Evolutionary conservation across 2,113 vertebrate species (phyloP).

Genomic region (Tenrec ecaudatus): DNA sequence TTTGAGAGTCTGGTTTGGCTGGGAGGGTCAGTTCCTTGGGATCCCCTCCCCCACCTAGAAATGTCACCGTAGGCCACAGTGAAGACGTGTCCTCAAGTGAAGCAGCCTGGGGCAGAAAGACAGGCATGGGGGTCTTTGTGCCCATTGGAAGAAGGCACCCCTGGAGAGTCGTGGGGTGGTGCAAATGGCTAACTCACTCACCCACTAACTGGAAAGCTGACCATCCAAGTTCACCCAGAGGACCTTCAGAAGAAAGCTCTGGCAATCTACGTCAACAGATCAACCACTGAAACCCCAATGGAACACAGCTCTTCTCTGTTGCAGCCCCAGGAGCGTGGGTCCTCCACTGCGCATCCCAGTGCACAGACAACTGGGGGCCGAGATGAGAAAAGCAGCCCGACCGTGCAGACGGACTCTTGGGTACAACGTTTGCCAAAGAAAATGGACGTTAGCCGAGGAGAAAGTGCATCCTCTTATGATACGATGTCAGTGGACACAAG

Average conservation of each 20-base stretch:
- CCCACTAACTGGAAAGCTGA: neutral
- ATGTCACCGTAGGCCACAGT: fast-evolving
- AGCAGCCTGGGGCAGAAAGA: too few relatives aligned
- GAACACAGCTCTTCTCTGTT: neutral
- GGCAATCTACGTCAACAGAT: neutral
- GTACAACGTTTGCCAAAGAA: neutral
- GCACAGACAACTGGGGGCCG: neutral
- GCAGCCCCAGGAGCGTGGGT: too few relatives aligned
- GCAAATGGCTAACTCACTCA: neutral
- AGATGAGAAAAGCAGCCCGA: neutral
- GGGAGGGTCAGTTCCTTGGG: neutral
- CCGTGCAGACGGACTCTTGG: neutral
- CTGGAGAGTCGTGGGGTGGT: neutral
- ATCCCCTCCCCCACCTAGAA: neutral
- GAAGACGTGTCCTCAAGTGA: neutral
- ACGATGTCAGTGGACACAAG: neutral
- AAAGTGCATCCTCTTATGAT: neutral
- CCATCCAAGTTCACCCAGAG: neutral
- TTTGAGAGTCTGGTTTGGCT: neutral
- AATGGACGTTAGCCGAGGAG: neutral
- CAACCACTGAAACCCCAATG: neutral
- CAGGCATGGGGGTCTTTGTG: neutral
- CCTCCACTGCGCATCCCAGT: neutral
- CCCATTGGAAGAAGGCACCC: neutral
- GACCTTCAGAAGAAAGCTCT: neutral